Percentiles rank a stretch among this genome's conserved stretches.
Evolutionary conservation across 2,797 vertebrate genomes (phyloP).

Genomic region (Eidolon dupreanum): DNA sequence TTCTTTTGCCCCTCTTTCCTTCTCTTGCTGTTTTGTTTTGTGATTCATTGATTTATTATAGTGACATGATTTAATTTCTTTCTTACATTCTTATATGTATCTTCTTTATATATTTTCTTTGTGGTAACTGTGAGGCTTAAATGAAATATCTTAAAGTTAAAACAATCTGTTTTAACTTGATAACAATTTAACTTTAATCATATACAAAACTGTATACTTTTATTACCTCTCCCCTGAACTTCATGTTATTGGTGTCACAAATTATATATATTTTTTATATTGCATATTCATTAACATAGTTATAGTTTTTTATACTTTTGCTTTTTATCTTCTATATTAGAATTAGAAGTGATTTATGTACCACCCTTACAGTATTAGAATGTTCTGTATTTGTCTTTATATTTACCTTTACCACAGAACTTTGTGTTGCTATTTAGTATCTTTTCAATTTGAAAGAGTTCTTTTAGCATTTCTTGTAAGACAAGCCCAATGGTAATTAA

Average conservation of each 20-base stretch:
- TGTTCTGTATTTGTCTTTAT: background rate
- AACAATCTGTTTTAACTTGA: background rate
- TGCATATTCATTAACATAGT: background rate
- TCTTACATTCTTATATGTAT: background rate
- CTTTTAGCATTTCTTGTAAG: background rate
- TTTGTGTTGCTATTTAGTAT: background rate
- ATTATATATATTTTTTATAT: background rate
- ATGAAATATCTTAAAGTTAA: background rate
- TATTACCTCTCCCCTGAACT: background rate
- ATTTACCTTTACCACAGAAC: background rate
- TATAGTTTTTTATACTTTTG: background rate
- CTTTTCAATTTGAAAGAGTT: background rate
- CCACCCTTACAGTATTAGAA: background rate
- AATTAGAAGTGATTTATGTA: background rate
- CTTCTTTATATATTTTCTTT: background rate
- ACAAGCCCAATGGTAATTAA: background rate
- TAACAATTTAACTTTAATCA: background rate
- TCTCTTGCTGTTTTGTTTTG: background rate
- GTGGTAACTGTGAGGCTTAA: background rate
- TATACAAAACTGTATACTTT: background rate
- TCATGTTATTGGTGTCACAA: background rate
- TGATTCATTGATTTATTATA: background rate
- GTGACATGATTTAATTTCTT: background rate
- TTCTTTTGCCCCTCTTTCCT: background rate
- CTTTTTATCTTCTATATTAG: background rate